Base-by-base conservation (phyloP, 2,797 vertebrate genomes). In the Amblyraja radiata region DNA sequence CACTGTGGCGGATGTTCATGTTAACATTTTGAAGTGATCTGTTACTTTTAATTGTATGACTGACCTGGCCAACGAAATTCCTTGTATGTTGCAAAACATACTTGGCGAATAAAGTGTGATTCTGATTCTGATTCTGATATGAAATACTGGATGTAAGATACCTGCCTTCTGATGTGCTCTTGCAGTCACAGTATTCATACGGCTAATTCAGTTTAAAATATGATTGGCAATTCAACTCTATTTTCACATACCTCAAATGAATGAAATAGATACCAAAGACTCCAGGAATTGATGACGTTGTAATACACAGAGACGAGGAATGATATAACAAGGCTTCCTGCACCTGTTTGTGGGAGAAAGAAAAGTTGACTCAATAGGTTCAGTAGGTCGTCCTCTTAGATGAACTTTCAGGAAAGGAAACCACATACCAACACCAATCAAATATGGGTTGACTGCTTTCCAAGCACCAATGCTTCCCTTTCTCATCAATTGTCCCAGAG, bases 201-300 rank as follows among this genome's bases (percentile, higher is more conserved):
- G 18, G 21, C 16, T 73, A 21, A 23, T 21, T 73, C 71, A 73
- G 71, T 73, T 21, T 21, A 73, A 21, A 21, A 6, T 73, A 73
- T 73, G 16, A 73, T 73, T 73, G 23, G 1, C 65, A 71, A 28
- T 91, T 6, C 21, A 92, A 54, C 36, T 13, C 32, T 1, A 80
- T 32, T 80, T 80, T 14, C 32, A 93, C 95, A 21, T 74, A 99
- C 98, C 97, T 99, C 98, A 95, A 99, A 99, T 93, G 98, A 99
- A 95, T 99, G 96, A 95, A 99, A 99, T 94, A 99, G 96, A 95
- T 99, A 99, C 98, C 98, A 99, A 96, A 99, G 98, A 94, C 97
- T 97, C 98, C 98, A 99, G 93, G 97, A 97, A 0, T 97, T 99
- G 95, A 99, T 97, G 94, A 98, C 95, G 0, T 99, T 99, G 97